Base-by-base conservation (phyloP, 2,797 vertebrate genomes). In the Yasuhikotakia modesta region DNA sequence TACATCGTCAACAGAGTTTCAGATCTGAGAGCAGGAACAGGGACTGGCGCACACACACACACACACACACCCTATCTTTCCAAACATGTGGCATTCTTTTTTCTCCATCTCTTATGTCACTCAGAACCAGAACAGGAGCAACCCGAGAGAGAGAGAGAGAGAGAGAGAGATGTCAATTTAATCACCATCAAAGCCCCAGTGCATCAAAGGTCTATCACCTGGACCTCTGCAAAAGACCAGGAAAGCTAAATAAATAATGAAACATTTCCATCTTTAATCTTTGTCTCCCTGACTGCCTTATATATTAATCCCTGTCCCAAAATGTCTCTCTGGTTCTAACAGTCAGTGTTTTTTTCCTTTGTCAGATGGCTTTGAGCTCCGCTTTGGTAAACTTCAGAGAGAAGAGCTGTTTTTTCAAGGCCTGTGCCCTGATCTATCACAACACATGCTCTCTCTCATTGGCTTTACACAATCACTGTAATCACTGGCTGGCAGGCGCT, bases 161-260 rank as follows among this genome's bases (percentile, higher is more conserved):
- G 46, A 67, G 69, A 67, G 60, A 65, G 72, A 76, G 73, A 79
- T 84, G 22, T 79, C 73, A 85, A 85, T 81, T 70, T 67, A 68
- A 39, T 81, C 86, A 76, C 81, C 82, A 85, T 88, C 88, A 90
- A 87, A 89, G 86, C 79, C 17, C 32, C 46, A 19, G 4, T 68
- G 79, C 85, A 87, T 90, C 89, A 89, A 88, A 89, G 87, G 78
- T 87, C 83, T 79, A 80, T 80, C 81, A 83, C 70, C 76, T 58
- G 74, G 82, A 82, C 76, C 79, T 81, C 76, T 50, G 79, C 39
- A 45, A 74, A 52, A 80, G 64, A 66, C 57, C 24, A 61, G 63
- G 70, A 60, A 71, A 73, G 14, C 32, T n/a, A 78, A 76, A 81
- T 73, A 84, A 82, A 82, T 80, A 82, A 84, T 84, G 60, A 82